Conservation (phyloP, 2,888 invertebrate genomes). For the Cataglyphis cursor region DNA sequence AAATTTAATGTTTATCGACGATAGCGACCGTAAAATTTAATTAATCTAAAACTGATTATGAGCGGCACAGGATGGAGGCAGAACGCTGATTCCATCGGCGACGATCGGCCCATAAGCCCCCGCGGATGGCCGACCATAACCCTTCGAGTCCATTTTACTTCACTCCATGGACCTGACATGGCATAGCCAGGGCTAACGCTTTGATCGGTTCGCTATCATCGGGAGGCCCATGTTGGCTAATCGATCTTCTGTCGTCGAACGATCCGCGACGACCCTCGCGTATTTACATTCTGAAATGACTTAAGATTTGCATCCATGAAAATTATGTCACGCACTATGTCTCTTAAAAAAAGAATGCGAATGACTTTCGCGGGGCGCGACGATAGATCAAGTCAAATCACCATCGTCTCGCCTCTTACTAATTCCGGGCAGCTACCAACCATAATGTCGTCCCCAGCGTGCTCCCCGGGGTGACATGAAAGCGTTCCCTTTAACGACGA, state of each 20-base stretch:
- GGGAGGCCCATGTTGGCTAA: constrained; percentile 72
- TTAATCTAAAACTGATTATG: constrained; percentile 87
- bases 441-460: constrained; percentile 79
- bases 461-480: constrained; percentile 84
- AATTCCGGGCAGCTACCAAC: constrained; percentile 82
- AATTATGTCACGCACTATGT: neutral
- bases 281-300: neutral
- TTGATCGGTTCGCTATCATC: constrained; percentile 76
- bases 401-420: constrained; percentile 79
- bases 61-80: constrained; percentile 83
- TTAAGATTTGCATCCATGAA: neutral
- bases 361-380: neutral
- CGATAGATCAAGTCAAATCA: constrained; percentile 34
- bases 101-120: constrained; percentile 85
- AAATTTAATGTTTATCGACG: constrained; percentile 86
- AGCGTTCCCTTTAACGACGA: constrained; percentile 85
- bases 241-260: constrained; percentile 44
- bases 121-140: constrained; percentile 84
- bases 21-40: constrained; percentile 85
- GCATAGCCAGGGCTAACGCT: constrained; percentile 80
- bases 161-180: constrained; percentile 85
- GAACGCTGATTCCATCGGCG: constrained; percentile 85
- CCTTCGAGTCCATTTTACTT: constrained; percentile 85
- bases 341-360: neutral
- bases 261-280: neutral